A percentile compares a stretch with the other conserved stretches of the same genome.
Evolutionary conservation across 2,797 vertebrate species (phyloP).

Genomic region (Parauchenoglanis punctatus): DNA sequence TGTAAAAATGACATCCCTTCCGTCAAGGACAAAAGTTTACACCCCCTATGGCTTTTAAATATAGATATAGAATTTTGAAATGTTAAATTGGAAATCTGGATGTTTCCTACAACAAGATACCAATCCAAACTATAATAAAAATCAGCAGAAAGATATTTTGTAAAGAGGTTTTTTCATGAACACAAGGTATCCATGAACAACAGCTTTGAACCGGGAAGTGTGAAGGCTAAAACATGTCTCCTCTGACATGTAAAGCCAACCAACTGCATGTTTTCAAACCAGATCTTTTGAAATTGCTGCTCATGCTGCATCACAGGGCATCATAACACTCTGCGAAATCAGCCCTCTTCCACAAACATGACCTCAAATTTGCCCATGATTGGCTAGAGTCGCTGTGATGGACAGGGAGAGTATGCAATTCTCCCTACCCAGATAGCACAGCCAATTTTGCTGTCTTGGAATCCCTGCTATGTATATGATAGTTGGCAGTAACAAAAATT

Average conservation of each 20-base stretch:
- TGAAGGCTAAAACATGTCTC: not conserved
- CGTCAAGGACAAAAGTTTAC: not conserved
- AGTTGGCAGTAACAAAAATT: too few relatives aligned
- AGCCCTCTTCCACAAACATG: not conserved
- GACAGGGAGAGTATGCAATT: not conserved
- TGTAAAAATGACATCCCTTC: not conserved
- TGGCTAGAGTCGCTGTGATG: too few relatives aligned
- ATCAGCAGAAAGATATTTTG: not conserved
- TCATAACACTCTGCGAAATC: not conserved
- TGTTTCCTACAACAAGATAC: not conserved
- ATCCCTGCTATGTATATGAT: not conserved
- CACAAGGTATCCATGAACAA: not conserved
- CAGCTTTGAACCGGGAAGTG: not conserved
- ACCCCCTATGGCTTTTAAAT: not conserved
- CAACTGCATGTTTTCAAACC: not conserved
- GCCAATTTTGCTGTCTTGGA: not conserved
- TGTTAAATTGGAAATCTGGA: not conserved
- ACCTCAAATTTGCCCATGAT: not conserved
- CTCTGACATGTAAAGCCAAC: not conserved
- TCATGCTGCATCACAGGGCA: not conserved
- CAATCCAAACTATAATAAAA: not conserved
- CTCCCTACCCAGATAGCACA: not conserved
- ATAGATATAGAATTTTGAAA: not conserved
- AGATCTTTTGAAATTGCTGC: not conserved
- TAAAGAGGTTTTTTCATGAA: not conserved